These are phyloP conservation scores for Ardeotis arabs DNA, from an alignment of 2,113 vertebrate species.

Conservation along the genomic window DNA sequence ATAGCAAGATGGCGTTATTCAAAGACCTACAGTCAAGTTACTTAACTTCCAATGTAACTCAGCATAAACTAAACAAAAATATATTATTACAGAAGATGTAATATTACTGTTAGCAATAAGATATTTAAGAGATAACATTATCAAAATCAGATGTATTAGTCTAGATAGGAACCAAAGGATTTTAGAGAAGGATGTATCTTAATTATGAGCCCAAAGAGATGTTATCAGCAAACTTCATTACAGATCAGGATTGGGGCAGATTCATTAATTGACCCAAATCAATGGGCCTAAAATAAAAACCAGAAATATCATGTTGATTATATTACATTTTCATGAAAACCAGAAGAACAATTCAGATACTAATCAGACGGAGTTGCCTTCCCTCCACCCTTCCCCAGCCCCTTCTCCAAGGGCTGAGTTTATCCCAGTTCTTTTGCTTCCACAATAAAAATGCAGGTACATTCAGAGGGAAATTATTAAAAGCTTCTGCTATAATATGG, in stretches of 20 bases:
- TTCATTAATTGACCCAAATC: neutral
- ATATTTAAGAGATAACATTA: neutral
- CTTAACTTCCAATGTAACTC: neutral
- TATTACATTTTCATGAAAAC: neutral
- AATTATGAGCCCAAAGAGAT: neutral
- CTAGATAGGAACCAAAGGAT: neutral
- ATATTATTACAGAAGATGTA: accelerated
- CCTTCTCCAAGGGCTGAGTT: neutral
- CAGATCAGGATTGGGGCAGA: neutral
- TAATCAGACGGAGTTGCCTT: neutral
- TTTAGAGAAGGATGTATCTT: neutral
- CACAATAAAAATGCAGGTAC: neutral
- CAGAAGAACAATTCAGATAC: neutral
- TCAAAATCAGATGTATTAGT: neutral
- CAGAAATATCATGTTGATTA: neutral
- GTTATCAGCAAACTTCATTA: neutral
- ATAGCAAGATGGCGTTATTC: accelerated
- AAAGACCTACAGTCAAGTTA: neutral
- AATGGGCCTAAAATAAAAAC: neutral
- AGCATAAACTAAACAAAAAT: neutral
- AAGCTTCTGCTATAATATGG: neutral
- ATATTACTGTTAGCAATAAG: neutral
- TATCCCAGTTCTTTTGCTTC: neutral
- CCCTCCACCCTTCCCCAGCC: neutral
- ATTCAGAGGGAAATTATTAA: neutral